These are phyloP conservation scores for Magallana nippona DNA, from an alignment of 2,888 invertebrate species.

Conservation along the genomic window DNA sequence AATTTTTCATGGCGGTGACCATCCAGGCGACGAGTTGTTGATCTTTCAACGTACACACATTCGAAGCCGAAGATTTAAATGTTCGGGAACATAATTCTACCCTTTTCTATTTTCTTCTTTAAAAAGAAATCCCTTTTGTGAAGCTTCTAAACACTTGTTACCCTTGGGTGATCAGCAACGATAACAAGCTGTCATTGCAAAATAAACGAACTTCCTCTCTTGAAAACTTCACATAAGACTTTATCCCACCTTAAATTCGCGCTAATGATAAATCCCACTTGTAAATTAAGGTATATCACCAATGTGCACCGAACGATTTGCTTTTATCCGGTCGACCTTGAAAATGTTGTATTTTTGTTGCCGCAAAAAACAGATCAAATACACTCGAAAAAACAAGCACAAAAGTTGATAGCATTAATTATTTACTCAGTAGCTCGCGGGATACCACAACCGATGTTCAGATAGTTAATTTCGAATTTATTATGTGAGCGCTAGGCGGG, in stretches of 20 bases:
- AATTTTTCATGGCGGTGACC: constrained; percentile 71
- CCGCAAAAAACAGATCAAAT: not conserved
- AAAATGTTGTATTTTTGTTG: not conserved
- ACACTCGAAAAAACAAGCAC: not conserved
- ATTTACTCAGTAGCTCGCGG: constrained; percentile 24
- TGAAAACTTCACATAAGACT: not conserved
- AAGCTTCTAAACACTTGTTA: not conserved
- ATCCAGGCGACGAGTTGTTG: constrained; percentile 34
- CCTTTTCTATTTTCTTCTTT: not conserved
- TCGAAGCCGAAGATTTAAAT: not conserved
- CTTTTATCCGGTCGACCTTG: not conserved
- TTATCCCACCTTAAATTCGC: not conserved
- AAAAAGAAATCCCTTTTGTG: constrained; percentile 14
- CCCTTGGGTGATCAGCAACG: not conserved
- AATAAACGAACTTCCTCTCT: not conserved
- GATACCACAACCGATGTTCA: not conserved
- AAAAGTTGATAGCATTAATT: constrained; percentile 18
- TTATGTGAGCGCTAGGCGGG: constrained; percentile 18
- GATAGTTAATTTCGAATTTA: constrained; percentile 32
- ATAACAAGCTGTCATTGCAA: not conserved
- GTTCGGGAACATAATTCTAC: not conserved
- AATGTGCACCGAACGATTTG: not conserved
- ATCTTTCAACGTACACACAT: not conserved
- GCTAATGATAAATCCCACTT: too few relatives aligned
- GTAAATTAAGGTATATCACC: too few relatives aligned